phyloP scores from a whole-genome alignment of 2,113 vertebrate genomes.

The Heterocephalus glaber region DNA sequence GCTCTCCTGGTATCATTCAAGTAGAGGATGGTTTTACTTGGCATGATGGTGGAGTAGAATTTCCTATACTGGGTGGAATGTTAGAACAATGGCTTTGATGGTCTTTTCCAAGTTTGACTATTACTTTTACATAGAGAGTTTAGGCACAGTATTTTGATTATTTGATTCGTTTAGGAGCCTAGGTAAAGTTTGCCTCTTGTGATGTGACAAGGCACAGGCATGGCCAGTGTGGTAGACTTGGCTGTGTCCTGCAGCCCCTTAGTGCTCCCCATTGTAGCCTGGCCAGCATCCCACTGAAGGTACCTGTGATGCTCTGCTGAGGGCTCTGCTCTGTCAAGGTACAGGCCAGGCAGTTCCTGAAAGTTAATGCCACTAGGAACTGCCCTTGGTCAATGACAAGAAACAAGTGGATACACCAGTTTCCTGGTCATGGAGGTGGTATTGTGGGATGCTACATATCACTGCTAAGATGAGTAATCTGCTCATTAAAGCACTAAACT shows the following conservation, averaged over 20 bases:
- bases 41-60: background rate
- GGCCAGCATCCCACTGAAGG: background rate
- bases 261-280: background rate
- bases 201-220: background rate
- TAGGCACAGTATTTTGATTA: background rate
- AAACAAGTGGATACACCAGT: background rate
- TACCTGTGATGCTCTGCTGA: background rate
- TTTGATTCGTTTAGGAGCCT: background rate
- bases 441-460: background rate
- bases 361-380: background rate
- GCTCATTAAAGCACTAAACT: background rate
- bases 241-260: background rate
- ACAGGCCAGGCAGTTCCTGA: background rate
- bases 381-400: background rate
- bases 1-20: background rate
- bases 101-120: background rate
- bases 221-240: fast-evolving
- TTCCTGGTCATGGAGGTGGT: background rate
- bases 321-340: background rate
- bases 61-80: background rate
- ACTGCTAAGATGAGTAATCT: background rate
- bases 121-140: background rate
- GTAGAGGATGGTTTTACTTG: background rate
- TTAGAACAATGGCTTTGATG: background rate
- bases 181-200: background rate